Conservation (phyloP, 2,888 invertebrate species). For the Dynastes hyllus region DNA sequence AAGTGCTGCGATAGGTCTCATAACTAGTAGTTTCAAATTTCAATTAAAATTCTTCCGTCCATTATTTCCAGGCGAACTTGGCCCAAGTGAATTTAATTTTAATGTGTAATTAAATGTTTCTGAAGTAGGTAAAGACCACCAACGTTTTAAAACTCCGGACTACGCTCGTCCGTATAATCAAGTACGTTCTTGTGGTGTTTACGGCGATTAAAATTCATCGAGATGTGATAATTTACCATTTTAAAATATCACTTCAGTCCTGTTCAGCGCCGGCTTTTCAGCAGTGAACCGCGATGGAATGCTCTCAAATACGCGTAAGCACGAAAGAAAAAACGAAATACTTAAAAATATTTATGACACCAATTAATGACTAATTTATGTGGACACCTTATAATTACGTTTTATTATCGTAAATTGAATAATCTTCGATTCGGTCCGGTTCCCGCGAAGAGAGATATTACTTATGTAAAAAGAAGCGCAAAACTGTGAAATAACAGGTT, state of each 20-base stretch:
- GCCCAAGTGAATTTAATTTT: constrained; percentile 47
- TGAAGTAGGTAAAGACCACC: constrained; percentile 48
- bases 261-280: constrained; percentile 17
- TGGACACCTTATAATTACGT: constrained; percentile 35
- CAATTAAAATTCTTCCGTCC: constrained; percentile 41
- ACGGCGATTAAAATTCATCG: constrained; percentile 41
- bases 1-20: constrained; percentile 25
- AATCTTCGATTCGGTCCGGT: constrained; percentile 21
- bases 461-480: background rate
- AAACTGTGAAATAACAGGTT: constrained; percentile 15
- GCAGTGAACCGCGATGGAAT: constrained; percentile 2
- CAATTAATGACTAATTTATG: constrained; percentile 40
- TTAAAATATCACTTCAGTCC: constrained; percentile 40
- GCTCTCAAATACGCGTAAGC: constrained; percentile 2
- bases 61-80: constrained; percentile 34
- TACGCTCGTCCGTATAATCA: constrained; percentile 23
- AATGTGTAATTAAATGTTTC: constrained; percentile 46
- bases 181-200: constrained; percentile 35
- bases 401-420: constrained; percentile 38
- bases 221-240: constrained; percentile 42
- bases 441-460: constrained; percentile 7
- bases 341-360: constrained; percentile 42
- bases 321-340: constrained; percentile 20
- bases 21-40: constrained; percentile 45
- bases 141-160: constrained; percentile 30